These are phyloP conservation scores for Phalanger gymnotis DNA, from an alignment of 2,797 vertebrate genomes.

Conservation along the genomic window DNA sequence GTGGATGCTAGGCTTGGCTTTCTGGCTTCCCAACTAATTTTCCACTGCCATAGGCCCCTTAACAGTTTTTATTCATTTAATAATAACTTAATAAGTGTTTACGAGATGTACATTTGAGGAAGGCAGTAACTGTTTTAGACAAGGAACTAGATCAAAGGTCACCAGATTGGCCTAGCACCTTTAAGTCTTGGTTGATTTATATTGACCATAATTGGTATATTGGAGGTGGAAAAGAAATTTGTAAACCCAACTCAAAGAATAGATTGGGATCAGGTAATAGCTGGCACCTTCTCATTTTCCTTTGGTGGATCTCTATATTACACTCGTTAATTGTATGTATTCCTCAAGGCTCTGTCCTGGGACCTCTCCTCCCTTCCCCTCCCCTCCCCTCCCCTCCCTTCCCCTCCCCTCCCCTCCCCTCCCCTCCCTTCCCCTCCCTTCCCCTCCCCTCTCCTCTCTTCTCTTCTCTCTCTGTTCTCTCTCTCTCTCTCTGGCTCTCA, in stretches of 20 bases:
- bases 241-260: neutral
- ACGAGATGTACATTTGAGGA: neutral
- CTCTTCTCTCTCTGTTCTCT: too few species aligned
- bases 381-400: too few species aligned
- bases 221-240: neutral
- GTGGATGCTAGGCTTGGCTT: neutral
- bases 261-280: neutral
- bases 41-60: neutral
- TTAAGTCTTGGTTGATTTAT: neutral
- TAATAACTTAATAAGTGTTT: neutral
- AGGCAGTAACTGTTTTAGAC: too few species aligned
- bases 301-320: neutral
- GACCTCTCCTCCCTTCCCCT: too few species aligned
- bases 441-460: too few species aligned
- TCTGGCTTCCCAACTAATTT: neutral
- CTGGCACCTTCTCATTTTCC: neutral
- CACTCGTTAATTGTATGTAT: neutral
- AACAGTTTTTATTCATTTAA: neutral
- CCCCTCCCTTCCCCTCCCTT: too few species aligned
- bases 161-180: neutral
- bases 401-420: too few species aligned
- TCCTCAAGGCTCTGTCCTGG: neutral
- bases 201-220: neutral
- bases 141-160: neutral
- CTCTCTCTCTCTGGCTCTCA: too few species aligned